Percentiles rank a stretch among this genome's conserved stretches.
Evolutionary conservation across 2,888 invertebrate species (phyloP).

Genomic region (Anoncus sp.): DNA sequence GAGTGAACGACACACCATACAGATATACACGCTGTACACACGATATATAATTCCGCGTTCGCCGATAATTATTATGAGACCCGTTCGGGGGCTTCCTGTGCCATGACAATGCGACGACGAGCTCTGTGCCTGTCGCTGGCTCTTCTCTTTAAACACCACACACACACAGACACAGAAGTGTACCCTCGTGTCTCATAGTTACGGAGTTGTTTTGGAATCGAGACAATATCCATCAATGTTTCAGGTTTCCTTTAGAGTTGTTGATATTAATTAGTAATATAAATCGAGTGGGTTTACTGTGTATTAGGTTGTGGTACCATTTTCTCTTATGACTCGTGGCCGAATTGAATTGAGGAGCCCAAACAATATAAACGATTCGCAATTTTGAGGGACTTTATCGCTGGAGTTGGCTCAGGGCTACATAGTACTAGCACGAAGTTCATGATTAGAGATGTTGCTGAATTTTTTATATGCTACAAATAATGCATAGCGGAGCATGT

Average conservation of each 20-base stretch:
- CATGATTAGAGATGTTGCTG: too few species aligned
- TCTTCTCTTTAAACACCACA: conserved; percentile 34
- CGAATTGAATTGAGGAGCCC: too few species aligned
- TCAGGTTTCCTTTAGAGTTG: neutral
- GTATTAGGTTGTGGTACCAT: neutral
- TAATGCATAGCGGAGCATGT: too few species aligned
- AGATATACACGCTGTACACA: conserved; percentile 67
- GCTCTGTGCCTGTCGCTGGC: conserved; percentile 60
- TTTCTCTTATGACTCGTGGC: too few species aligned
- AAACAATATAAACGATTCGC: too few species aligned
- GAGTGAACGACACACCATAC: conserved; percentile 53
- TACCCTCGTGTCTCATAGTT: conserved; percentile 46
- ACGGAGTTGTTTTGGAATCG: conserved; percentile 41
- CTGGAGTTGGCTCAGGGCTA: too few species aligned
- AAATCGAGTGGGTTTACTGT: conserved; percentile 6
- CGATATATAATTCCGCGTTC: conserved; percentile 81
- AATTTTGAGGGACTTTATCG: too few species aligned
- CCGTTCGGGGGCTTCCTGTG: conserved; percentile 75
- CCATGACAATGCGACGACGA: conserved; percentile 65
- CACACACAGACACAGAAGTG: neutral
- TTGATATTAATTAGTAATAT: neutral
- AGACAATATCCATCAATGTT: conserved; percentile 22
- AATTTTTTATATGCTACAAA: too few species aligned
- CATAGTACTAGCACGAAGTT: too few species aligned
- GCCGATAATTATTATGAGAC: conserved; percentile 81